Evolutionary conservation across 2,888 invertebrate genomes (phyloP).

Genomic region (Agrenia bidenticulata): DNA sequence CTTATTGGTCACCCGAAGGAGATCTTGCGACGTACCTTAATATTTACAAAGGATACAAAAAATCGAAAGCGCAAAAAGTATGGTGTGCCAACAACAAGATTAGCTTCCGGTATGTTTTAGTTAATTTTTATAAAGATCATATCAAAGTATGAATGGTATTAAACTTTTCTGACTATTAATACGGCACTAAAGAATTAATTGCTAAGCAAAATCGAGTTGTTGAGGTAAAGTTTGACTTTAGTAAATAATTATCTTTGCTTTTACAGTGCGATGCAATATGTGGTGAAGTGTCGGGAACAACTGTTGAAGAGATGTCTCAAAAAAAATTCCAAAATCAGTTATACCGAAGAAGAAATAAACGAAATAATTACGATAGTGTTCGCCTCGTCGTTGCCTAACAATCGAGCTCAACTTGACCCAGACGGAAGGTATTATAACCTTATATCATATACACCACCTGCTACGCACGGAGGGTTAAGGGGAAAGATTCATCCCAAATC

Average conservation of each 20-base stretch:
- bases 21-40: constrained; percentile 91
- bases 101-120: constrained; percentile 36
- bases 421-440: constrained; percentile 30
- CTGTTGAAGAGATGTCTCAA: no score
- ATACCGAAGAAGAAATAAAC: no score
- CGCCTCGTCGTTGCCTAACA: constrained; percentile 73
- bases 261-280: constrained; percentile 76
- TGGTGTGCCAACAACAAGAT: constrained; percentile 47
- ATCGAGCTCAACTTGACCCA: constrained; percentile 65
- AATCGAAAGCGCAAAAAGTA: constrained; percentile 62
- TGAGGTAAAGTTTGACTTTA: no score
- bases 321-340: no score
- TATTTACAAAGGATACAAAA: constrained; percentile 76
- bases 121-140: neutral
- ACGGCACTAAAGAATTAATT: no score
- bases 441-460: no score
- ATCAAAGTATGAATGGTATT: neutral
- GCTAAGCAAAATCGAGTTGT: no score
- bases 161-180: no score
- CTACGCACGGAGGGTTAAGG: constrained; percentile 24
- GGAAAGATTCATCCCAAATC: constrained; percentile 46
- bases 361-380: no score
- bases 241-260: constrained; percentile 1
- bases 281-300: constrained; percentile 76
- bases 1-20: constrained; percentile 80